Evolutionary conservation across 2,113 vertebrate species (phyloP).

Genomic region (Mirza zaza): DNA sequence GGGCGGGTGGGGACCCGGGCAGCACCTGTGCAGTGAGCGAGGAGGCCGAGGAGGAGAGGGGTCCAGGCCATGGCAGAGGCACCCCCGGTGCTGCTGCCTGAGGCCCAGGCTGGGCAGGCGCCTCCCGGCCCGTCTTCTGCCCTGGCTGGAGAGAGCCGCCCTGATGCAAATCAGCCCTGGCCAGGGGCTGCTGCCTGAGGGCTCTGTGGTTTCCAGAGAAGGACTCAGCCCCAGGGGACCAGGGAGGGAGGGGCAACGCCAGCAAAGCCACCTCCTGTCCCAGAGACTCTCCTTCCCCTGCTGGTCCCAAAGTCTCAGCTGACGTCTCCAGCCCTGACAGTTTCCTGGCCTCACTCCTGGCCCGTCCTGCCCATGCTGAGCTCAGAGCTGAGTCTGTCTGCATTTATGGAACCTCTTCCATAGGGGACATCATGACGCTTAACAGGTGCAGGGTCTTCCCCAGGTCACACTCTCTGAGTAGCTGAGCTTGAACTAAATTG

Average conservation of each 20-base stretch:
- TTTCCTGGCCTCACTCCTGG: neutral
- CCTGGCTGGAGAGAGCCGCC: accelerated
- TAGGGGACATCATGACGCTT: neutral
- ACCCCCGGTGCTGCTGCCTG: neutral
- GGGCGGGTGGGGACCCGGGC: accelerated
- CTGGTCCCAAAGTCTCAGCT: neutral
- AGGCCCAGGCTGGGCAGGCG: accelerated
- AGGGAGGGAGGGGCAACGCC: too few species aligned
- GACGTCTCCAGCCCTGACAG: neutral
- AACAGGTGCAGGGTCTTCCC: neutral
- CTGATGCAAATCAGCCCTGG: constrained; percentile 31
- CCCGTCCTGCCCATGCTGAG: neutral
- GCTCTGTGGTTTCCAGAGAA: neutral
- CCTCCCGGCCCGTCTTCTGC: neutral
- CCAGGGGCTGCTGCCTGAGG: neutral
- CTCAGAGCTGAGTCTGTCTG: neutral
- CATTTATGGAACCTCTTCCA: neutral
- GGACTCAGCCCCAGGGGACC: too few species aligned
- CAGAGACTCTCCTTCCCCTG: neutral
- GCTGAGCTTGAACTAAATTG: too few species aligned
- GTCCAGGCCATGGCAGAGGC: accelerated
- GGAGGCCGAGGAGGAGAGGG: neutral
- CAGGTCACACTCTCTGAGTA: too few species aligned
- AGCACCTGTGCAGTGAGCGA: neutral
- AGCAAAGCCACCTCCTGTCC: neutral